Conservation (phyloP, 2,797 vertebrate genomes). For the Pseudomugil gertrudae region DNA sequence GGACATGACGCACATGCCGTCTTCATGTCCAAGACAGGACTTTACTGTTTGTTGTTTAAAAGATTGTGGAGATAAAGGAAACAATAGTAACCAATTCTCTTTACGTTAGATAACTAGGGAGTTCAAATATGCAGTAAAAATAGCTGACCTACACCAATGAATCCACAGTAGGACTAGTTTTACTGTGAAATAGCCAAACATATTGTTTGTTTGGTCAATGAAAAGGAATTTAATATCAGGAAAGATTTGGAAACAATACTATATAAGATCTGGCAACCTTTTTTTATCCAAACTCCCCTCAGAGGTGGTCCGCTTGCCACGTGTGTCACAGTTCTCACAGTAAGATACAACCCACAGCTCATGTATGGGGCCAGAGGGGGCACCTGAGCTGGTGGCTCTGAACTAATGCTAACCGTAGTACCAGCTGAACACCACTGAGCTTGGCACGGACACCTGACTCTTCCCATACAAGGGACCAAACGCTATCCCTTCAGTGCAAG, state of each 20-base stretch:
- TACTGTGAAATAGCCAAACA: neutral
- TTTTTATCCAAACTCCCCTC: too few relatives aligned
- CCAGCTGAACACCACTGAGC: conserved; percentile 47
- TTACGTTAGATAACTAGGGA: neutral
- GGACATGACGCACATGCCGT: neutral
- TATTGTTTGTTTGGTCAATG: neutral
- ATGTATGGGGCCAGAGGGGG: neutral
- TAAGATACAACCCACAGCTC: conserved; percentile 11
- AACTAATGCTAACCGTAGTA: conserved; percentile 43
- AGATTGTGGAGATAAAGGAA: neutral
- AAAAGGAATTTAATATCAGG: neutral
- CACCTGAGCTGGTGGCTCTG: conserved; percentile 41
- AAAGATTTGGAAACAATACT: conserved; percentile 12
- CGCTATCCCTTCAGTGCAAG: conserved; percentile 15
- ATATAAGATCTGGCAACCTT: conserved; percentile 13
- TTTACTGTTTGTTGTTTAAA: neutral
- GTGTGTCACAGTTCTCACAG: conserved; percentile 28
- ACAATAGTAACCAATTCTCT: neutral
- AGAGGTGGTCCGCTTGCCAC: conserved; percentile 22
- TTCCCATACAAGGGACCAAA: conserved; percentile 55
- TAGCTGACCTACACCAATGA: too few relatives aligned
- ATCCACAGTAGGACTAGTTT: too few relatives aligned
- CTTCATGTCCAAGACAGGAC: neutral
- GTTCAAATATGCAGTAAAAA: neutral
- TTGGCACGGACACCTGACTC: conserved; percentile 36